Evolutionary conservation across 2,113 vertebrate species (phyloP).

Genomic region (Phaethornis superciliosus): DNA sequence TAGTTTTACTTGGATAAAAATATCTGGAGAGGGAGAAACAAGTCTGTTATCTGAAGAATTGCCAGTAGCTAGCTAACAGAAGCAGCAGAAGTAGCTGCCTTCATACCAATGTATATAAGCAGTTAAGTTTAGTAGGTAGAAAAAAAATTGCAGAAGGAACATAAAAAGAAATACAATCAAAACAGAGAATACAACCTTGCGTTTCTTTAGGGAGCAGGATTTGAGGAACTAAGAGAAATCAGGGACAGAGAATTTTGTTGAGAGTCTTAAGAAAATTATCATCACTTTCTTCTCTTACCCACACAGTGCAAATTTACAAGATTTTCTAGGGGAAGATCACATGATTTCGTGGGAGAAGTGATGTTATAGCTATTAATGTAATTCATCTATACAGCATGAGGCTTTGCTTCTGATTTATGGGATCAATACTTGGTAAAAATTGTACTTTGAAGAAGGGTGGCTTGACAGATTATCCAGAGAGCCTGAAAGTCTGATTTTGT

Average conservation of each 20-base stretch:
- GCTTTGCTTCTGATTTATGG: background rate
- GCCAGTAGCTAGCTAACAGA: background rate
- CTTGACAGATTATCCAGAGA: background rate
- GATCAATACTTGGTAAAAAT: background rate
- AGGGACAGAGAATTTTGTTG: background rate
- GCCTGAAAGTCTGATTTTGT: background rate
- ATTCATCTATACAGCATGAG: background rate
- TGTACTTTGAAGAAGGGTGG: background rate
- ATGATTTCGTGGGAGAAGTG: background rate
- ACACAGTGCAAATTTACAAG: background rate
- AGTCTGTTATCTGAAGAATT: background rate
- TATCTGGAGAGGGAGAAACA: background rate
- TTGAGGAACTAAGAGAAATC: background rate
- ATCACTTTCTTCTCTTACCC: background rate
- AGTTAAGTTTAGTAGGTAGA: background rate
- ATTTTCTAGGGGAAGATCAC: background rate
- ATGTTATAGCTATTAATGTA: background rate
- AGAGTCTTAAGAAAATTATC: background rate
- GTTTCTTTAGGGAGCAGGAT: background rate
- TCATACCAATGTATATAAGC: background rate
- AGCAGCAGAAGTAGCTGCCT: background rate
- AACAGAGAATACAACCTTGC: background rate
- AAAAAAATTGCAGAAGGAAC: background rate
- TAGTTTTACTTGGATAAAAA: background rate
- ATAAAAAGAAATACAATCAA: background rate